Evolutionary conservation across 1,140 invertebrate species (phyloP), one percentile per base, ranked within the genome.

Genomic region (Oedothorax gibbosus): DNA sequence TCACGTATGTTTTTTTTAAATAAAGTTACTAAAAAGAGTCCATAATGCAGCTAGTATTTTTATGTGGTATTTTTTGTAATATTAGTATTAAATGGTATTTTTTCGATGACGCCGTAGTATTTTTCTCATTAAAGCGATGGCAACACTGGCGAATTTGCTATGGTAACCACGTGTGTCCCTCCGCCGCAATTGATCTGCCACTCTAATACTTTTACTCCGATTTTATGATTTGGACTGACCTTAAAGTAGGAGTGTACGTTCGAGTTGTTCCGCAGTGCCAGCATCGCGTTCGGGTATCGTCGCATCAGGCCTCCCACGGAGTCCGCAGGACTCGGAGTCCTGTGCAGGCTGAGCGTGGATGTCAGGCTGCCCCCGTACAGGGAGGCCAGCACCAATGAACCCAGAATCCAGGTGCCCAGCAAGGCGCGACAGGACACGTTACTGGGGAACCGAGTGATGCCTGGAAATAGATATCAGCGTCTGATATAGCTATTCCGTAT

Each of bases 191-290:
- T 3, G 20, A 50, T 2, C 53, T 12, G 53, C 1, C n/a, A 71
- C 2, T 9, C 10, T n/a, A n/a, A n/a, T n/a, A n/a, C n/a, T n/a
- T n/a, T n/a, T n/a, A n/a, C n/a, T n/a, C n/a, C n/a, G n/a, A n/a
- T 15, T 6, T 75, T 75, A 35, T 4, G 53, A 20, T 54, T 14
- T 20, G 14, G 0, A 68, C 49, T 54, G 15, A 84, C 81, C 72
- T 66, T 84, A 54, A 84, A 18, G n/a, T 66, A 84, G 15, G 71
- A 65, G 68, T 84, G 81, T 21, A 75, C 57, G 12, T 84, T 71
- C 0, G 81, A 84, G 18, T 68, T 84, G 12, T 84, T 66, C 14
- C 62, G 75, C 15, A 84, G 7, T 18, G 81, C 81, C 5, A 84
- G 10, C 6, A 35, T 35, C 2, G 72, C 81, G 20, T 76, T 68